Base-by-base conservation (phyloP, 2,113 vertebrate genomes). In the Cebidichthys violaceus region DNA sequence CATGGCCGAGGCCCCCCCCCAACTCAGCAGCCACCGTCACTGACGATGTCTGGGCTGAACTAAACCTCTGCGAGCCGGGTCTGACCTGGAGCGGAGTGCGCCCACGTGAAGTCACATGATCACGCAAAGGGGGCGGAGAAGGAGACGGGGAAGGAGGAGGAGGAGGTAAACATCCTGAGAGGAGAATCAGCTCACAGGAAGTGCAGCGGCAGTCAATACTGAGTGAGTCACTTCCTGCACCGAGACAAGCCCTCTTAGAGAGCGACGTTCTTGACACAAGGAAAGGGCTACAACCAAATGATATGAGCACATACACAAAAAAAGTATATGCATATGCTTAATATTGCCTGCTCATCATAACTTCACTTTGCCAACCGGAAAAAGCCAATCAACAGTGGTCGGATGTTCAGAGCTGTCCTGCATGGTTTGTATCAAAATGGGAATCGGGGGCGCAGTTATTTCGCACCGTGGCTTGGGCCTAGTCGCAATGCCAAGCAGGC, bases 181-280 rank as follows among this genome's bases (percentile, higher is more conserved):
- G 81, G 84, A 91, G 87, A 90, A 89, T 89, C 86, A 88, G 83
- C 64, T 50, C 75, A 84, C 82, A 94, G 94, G 94, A 95, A 94
- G 89, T 92, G 83, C 87, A 89, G 82, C 69, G 75, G 37, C 83
- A 90, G 90, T 89, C 84, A 88, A 92, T 90, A 92, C 72, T 93
- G 88, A 92, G 70, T 93, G 89, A 95, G 86, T 94, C 91, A 94
- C 90, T 94, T 95, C 94, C 95, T 94, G 88, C 81, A 69, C 80
- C 73, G 80, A 88, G 76, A 73, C 87, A 73, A 88, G 87, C 47
- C 6, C 74, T 86, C 79, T 79, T 74, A 75, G 81, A 89, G 83
- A 82, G 83, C 77, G 64, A 71, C 68, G 68, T 68, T 90, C 52
- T 74, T 80, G 82, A 81, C 82, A 80, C 24, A 43, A 60, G 67